Evolutionary conservation across 2,797 vertebrate genomes (phyloP), one percentile per base, ranked within the genome.

Genomic region (Galagoides demidoff): DNA sequence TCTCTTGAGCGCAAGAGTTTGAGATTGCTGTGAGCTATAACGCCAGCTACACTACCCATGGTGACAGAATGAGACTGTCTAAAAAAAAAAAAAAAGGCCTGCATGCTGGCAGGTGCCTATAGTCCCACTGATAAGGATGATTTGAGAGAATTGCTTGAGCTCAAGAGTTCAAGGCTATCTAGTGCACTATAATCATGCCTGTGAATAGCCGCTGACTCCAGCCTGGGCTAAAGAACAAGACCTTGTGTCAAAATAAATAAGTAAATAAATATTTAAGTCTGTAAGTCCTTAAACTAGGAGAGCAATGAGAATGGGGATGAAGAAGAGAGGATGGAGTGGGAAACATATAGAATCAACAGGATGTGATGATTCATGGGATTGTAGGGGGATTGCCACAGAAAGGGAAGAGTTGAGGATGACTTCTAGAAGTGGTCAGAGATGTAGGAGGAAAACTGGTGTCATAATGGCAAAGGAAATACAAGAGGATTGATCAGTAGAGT

Each of bases 331-430:
- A 61, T 59, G 20, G 76, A 59, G 45, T 57, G 52, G 73, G 59
- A 92, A 88, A 85, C 27, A 2, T 52, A n/a, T 90, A 81, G 43
- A 91, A 74, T 52, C 84, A 70, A 71, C 59, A 84, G 73, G 68
- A 94, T 78, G 85, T 92, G 34, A 43, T 82, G 89, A 95, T 85
- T 92, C 91, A 89, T 7, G 82, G 52, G 83, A 89, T 71, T 59
- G 16, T 57, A 27, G 31, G 37, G 57, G 25, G 27, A 89, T 45
- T 11, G 61, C 49, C 68, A 57, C 10, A 27, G 64, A 61, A 70
- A 95, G 76, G 49, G 45, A 94, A 81, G 84, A 77, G 66, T 39
- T 87, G 59, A 95, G 39, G 17, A 78, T 89, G 68, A 93, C 23
- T 92, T 85, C 85, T 66, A 27, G 43, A 90, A 85, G 49, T 96